phyloP scores from a whole-genome alignment of 1,140 invertebrate genomes.

The Tyrophagus putrescentiae region DNA sequence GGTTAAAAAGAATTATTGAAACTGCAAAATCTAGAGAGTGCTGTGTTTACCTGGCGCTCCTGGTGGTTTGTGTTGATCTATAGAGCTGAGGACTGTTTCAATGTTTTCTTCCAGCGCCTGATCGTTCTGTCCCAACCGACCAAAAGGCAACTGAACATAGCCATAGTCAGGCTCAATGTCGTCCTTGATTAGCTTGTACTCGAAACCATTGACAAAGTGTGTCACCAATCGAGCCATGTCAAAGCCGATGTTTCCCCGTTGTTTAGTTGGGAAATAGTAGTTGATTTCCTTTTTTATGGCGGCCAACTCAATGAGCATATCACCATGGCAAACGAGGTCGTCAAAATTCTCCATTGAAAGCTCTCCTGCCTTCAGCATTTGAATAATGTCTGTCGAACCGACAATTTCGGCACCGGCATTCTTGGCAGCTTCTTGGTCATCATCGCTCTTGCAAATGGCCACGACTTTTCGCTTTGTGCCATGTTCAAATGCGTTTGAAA shows the following conservation, averaged over 20 bases:
- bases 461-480: constrained; percentile 23
- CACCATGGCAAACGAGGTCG: constrained; percentile 53
- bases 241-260: constrained; percentile 44
- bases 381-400: constrained; percentile 24
- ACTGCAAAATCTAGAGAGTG: neutral
- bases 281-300: constrained; percentile 55
- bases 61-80: constrained; percentile 18
- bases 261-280: constrained; percentile 51
- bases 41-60: constrained; percentile 15
- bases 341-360: constrained; percentile 52
- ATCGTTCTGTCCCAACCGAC: constrained; percentile 53
- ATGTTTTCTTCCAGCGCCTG: constrained; percentile 56
- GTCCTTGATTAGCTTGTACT: constrained; percentile 47
- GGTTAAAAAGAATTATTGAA: neutral
- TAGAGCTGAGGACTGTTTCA: constrained; percentile 15
- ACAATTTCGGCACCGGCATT: constrained; percentile 24
- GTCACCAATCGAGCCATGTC: constrained; percentile 45
- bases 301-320: constrained; percentile 56
- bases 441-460: constrained; percentile 23
- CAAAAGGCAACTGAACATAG: constrained; percentile 45
- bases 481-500: constrained; percentile 23
- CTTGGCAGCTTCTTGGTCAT: constrained; percentile 24
- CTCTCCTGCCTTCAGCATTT: constrained; percentile 43
- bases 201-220: constrained; percentile 48
- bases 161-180: constrained; percentile 52